A percentile compares a stretch with the other conserved stretches of the same genome.
Conservation (phyloP, 2,113 vertebrate genomes). For the Hemiprocne comata region DNA sequence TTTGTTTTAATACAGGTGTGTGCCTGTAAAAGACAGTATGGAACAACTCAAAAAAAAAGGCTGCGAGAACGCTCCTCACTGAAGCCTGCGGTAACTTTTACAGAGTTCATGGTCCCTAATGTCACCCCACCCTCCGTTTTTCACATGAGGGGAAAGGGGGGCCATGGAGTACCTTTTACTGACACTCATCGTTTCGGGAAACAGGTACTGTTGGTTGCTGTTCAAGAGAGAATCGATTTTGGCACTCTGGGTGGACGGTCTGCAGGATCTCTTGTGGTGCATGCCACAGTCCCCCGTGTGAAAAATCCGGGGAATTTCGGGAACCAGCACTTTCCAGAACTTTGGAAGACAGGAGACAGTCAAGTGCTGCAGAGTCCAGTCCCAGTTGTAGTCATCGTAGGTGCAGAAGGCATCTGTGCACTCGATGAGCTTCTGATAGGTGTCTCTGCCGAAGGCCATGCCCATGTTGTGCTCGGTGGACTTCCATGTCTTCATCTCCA, state of each 20-base stretch:
- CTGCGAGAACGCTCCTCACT: conserved; percentile 78
- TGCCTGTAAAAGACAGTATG: conserved; percentile 35
- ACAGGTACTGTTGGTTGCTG: conserved; percentile 89
- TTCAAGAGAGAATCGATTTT: conserved; percentile 91
- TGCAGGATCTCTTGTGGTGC: conserved; percentile 96
- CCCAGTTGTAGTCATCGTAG: conserved; percentile 99
- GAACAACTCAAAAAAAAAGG: conserved; percentile 62
- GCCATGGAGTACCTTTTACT: conserved; percentile 86
- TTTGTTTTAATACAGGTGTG: conserved; percentile 41
- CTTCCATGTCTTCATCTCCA: conserved; percentile 95
- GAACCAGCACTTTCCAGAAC: conserved; percentile 96
- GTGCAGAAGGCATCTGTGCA: conserved; percentile 98
- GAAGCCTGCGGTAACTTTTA: conserved; percentile 95
- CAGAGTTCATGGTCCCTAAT: conserved; percentile 99
- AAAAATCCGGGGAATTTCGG: conserved; percentile 91
- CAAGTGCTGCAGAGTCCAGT: conserved; percentile 96
- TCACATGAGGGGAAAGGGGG: conserved; percentile 91
- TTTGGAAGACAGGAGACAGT: conserved; percentile 92
- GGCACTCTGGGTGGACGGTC: conserved; percentile 88
- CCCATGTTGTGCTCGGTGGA: conserved; percentile 99
- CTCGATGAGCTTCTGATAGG: conserved; percentile 87
- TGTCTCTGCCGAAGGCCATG: conserved; percentile 88
- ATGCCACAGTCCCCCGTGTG: conserved; percentile 97
- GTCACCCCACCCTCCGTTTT: conserved; percentile 98
- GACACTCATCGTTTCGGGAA: conserved; percentile 87